Conservation (phyloP, 2,888 invertebrate species). For the Digitonthophagus gazella region DNA sequence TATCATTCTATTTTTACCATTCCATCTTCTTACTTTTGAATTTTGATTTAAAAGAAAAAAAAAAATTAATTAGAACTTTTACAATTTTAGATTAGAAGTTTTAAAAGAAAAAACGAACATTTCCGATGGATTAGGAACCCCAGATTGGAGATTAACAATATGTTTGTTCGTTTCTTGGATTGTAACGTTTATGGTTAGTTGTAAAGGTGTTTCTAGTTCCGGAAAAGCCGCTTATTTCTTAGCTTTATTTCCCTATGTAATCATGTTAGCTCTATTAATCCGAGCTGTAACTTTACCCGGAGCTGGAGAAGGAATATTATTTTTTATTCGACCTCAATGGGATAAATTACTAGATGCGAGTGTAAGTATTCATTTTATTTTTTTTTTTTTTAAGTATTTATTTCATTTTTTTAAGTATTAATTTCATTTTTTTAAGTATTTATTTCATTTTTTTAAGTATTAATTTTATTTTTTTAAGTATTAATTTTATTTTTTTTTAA, state of each 20-base stretch:
- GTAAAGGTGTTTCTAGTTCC: constrained; percentile 74
- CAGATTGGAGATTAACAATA: constrained; percentile 68
- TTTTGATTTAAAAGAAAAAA: not conserved
- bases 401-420: no score
- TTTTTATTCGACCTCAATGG: constrained; percentile 80
- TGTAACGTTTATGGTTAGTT: constrained; percentile 65
- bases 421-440: no score
- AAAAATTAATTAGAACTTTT: not conserved
- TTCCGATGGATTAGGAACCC: constrained; percentile 52
- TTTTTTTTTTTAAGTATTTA: no score
- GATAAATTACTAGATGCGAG: constrained; percentile 66
- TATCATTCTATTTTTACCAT: no score
- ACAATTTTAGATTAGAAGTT: constrained; percentile 53
- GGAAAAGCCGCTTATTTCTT: constrained; percentile 86
- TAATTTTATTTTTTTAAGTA: no score
- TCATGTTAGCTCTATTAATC: constrained; percentile 72
- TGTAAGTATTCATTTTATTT: constrained; percentile 56
- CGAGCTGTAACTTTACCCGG: constrained; percentile 66
- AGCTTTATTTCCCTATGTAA: constrained; percentile 81
- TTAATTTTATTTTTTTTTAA: not conserved
- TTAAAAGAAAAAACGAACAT: constrained; percentile 53
- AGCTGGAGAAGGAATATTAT: constrained; percentile 70
- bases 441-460: no score
- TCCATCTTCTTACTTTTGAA: not conserved
- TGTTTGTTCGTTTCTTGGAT: constrained; percentile 69